phyloP scores from a whole-genome alignment of 2,888 invertebrate genomes.

The Erebia aethiops region DNA sequence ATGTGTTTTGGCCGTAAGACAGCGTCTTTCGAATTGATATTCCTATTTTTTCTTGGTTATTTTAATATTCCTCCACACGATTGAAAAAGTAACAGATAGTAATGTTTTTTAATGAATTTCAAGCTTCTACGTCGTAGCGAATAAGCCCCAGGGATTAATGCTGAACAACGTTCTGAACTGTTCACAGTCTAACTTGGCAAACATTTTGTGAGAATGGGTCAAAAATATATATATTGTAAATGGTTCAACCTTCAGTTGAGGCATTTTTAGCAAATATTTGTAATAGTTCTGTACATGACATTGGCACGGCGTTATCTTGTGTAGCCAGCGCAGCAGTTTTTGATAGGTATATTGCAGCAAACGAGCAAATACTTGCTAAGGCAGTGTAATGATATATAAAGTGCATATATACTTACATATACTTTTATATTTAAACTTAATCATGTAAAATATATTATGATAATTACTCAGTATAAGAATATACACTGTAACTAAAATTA shows the following conservation, averaged over 20 bases:
- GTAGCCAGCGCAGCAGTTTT: neutral
- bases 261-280: neutral
- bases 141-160: neutral
- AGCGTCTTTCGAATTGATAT: too few species aligned
- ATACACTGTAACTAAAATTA: too few species aligned
- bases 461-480: too few species aligned
- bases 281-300: neutral
- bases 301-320: neutral
- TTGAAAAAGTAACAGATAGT: too few species aligned
- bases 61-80: too few species aligned
- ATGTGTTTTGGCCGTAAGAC: too few species aligned
- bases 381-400: neutral
- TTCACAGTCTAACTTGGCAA: neutral
- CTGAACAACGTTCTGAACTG: neutral
- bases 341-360: neutral
- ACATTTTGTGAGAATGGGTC: neutral
- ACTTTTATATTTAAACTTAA: too few species aligned
- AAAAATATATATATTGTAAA: neutral
- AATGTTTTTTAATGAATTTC: neutral
- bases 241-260: neutral
- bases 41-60: too few species aligned
- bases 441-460: too few species aligned
- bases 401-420: too few species aligned
- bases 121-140: neutral
- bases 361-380: neutral